Evolutionary conservation across 2,797 vertebrate species (phyloP).

Genomic region (Rachycentron canadum): DNA sequence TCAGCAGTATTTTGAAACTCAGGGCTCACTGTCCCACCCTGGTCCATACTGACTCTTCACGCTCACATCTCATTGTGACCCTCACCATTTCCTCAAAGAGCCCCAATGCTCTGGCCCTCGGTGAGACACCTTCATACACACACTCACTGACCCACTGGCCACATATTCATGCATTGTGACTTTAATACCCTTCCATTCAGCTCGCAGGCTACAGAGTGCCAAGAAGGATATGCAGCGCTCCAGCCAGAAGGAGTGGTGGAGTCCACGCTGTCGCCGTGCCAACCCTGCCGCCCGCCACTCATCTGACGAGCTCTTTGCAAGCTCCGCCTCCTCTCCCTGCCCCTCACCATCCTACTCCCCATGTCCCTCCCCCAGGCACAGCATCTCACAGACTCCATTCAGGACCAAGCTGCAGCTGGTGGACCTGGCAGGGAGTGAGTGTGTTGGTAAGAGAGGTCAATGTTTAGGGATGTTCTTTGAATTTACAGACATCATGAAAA

Average conservation of each 20-base stretch:
- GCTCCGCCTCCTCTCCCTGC: slow-evolving; percentile 72
- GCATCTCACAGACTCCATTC: slow-evolving; percentile 70
- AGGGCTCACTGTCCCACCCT: slow-evolving; percentile 85
- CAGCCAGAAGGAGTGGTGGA: slow-evolving; percentile 80
- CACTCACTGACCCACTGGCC: neutral
- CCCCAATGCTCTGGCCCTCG: slow-evolving; percentile 71
- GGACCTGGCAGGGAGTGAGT: slow-evolving; percentile 91
- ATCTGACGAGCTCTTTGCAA: slow-evolving; percentile 53
- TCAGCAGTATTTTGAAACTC: slow-evolving; percentile 79
- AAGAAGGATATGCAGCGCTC: slow-evolving; percentile 73
- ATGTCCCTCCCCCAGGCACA: slow-evolving; percentile 73
- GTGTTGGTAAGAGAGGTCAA: slow-evolving; percentile 80
- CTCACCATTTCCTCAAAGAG: slow-evolving; percentile 83
- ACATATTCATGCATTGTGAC: neutral
- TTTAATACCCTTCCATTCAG: slow-evolving; percentile 48
- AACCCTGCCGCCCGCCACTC: slow-evolving; percentile 55
- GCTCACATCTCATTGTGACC: slow-evolving; percentile 89
- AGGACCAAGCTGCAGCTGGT: slow-evolving; percentile 89
- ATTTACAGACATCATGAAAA: neutral
- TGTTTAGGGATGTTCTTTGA: slow-evolving; percentile 2
- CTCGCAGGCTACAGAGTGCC: slow-evolving; percentile 74
- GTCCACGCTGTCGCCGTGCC: slow-evolving; percentile 80
- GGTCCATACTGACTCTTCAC: slow-evolving; percentile 88
- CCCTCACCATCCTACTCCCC: slow-evolving; percentile 76
- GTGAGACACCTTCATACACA: slow-evolving; percentile 72